Evolutionary conservation across 2,888 invertebrate genomes (phyloP).

Genomic region (Cataglyphis cursor): DNA sequence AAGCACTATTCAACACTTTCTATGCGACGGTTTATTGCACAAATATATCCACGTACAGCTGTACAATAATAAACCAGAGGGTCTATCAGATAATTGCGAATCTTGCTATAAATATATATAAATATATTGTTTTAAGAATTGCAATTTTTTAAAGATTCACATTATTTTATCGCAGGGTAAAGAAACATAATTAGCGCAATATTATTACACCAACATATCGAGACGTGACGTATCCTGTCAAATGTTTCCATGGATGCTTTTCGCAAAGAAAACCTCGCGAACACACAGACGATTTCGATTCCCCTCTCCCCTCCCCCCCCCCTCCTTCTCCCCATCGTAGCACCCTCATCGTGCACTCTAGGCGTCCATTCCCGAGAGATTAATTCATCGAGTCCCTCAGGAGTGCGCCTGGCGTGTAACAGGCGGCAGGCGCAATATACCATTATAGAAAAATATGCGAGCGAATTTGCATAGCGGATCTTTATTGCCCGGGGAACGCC

Average conservation of each 20-base stretch:
- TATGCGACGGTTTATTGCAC: conserved; percentile 18
- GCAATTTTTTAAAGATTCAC: background rate
- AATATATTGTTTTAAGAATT: background rate
- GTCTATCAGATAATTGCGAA: background rate
- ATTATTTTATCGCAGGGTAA: background rate
- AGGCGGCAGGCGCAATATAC: conserved; percentile 45
- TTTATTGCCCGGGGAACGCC: conserved; percentile 72
- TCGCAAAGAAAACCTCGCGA: background rate
- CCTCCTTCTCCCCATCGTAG: background rate
- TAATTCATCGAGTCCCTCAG: conserved; percentile 53
- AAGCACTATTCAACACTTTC: conserved; percentile 75
- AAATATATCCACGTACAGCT: background rate
- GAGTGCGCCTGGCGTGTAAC: conserved; percentile 38
- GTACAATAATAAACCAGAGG: background rate
- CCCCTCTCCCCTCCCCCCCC: no score
- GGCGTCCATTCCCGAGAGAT: conserved; percentile 35
- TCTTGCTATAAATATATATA: conserved; percentile 1
- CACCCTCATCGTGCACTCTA: background rate
- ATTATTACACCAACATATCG: background rate
- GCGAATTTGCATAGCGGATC: conserved; percentile 75
- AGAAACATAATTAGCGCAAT: background rate
- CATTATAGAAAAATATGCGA: conserved; percentile 75
- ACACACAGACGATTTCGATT: background rate
- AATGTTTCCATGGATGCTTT: background rate
- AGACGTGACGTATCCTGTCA: background rate